Base-by-base conservation (phyloP, 2,888 invertebrate genomes). In the Drosophila falleni region DNA sequence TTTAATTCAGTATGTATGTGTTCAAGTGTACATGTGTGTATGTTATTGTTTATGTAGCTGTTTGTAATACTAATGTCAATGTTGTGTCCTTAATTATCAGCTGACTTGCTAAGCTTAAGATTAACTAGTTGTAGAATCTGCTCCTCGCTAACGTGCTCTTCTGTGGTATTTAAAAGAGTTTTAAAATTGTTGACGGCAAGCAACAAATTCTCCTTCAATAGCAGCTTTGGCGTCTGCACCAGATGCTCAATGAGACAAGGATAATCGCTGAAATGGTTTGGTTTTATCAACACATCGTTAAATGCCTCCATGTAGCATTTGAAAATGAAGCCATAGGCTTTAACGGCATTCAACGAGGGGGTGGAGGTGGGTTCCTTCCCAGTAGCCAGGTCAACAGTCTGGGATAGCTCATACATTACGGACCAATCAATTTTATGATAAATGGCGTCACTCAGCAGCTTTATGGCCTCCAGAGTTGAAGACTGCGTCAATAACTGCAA, bases 221-320 rank as follows among this genome's bases (percentile, higher is more conserved):
- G 6, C 0, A 76, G 31, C 1, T 49, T 54, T 2, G 76, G 79
- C 0, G 61, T 8, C 2, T 54, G 42, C 23, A 76, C 2, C 8
- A 76, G 23, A 19, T 65, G 70, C 11, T 75, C 47, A 1, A 65
- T 37, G 0, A 76, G 35, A 1, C 4, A 1, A 0, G 65, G 71
- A 53, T 70, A 79, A 5, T 56, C 44, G 0, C 29, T 10, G 5
- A 16, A 0, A 13, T 16, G 26, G 0, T 64, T 37, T 1, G 37
- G 46, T 1, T 9, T 19, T 31, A 74, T 64, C 2, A 74, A 5
- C 3, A 42, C 29, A n/a, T 23, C 31, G 3, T 42, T 4, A 9
- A 78, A 51, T 1, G 55, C 61, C 0, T 37, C 35, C 75, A 76
- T 75, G 5, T 69, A 76, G 29, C 64, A 62, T 19, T 56, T 75